Base-by-base conservation (phyloP, 2,797 vertebrate genomes). In the Coregonus suidteri region DNA sequence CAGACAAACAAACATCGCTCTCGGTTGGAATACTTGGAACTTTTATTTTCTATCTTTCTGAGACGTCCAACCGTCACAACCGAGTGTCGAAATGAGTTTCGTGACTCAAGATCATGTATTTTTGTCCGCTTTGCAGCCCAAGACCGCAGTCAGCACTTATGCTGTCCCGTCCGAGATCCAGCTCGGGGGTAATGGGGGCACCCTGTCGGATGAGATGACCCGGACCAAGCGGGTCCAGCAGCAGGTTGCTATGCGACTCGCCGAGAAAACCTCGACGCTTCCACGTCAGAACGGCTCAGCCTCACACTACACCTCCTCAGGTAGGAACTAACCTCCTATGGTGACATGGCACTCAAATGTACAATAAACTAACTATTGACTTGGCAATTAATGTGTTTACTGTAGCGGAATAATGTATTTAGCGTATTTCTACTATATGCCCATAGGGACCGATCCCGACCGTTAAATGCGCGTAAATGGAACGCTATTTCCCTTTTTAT, bases 91-190 rank as follows among this genome's bases (percentile, higher is more conserved):
- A 68, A 94, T 94, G 93, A 94, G 83, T 70, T 35, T 25, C 20
- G 0, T 84, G 69, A 77, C 64, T 41, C 86, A 93, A 81, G 93
- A 95, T 0, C 84, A n/a, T 78, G 89, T 93, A 70, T 94, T 98
- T 91, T 81, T 96, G 71, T 95, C 97, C 77, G 95, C 96, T 80
- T 84, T 98, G 77, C 96, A 98, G 97, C 97, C 96, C 18, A 93
- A 96, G 90, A 87, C 83, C 1, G 84, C 94, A 0, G 96, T 97
- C 73, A 97, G 95, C 85, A 97, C 96, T 2, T 95, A 98, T 89
- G 97, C 95, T 0, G 88, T 98, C 80, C 97, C 97, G 82, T 92
- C 96, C 0, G 96, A 98, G 35, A 82, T 88, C 73, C 95, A 96
- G 78, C 86, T 97, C 86, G 94, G 92, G 67, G 94, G 92, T 69